Conservation (phyloP, 1,140 invertebrate species). For the Papilio aristodemus region DNA sequence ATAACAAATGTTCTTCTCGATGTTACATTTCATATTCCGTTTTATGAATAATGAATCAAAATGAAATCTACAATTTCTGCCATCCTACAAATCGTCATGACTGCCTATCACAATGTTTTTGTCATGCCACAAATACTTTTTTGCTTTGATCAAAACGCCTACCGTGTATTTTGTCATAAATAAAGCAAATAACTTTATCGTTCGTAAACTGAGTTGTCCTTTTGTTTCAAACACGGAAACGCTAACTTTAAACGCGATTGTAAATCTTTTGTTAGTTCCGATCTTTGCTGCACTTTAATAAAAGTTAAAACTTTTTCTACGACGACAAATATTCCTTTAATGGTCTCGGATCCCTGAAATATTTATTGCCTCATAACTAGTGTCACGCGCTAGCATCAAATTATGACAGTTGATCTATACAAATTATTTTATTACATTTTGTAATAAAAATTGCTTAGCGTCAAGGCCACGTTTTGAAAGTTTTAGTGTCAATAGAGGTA, state of each 20-base stretch:
- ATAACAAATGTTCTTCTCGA: no score
- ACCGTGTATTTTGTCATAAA: conserved; percentile 1
- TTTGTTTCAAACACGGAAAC: conserved; percentile 28
- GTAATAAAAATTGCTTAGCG: not conserved
- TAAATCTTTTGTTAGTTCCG: conserved; percentile 30
- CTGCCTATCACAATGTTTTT: not conserved
- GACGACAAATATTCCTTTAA: conserved; percentile 16
- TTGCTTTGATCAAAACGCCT: conserved; percentile 3
- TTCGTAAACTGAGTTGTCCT: conserved; percentile 11
- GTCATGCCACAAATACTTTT: not conserved
- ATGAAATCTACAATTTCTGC: not conserved
- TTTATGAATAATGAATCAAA: not conserved
- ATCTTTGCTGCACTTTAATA: conserved; percentile 32
- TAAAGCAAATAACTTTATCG: conserved; percentile 28
- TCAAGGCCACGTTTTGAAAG: not conserved
- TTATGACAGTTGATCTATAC: not conserved
- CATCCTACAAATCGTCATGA: not conserved
- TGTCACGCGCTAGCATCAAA: not conserved
- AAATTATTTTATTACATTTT: not conserved
- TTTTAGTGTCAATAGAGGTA: no score
- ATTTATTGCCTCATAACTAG: not conserved
- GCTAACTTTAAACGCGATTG: conserved; percentile 23
- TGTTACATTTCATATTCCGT: no score
- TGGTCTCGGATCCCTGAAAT: conserved; percentile 1
- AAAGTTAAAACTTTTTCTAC: conserved; percentile 8